phyloP scores from a whole-genome alignment of 2,797 vertebrate species.

The Acrossocheilus wenchowensis region DNA sequence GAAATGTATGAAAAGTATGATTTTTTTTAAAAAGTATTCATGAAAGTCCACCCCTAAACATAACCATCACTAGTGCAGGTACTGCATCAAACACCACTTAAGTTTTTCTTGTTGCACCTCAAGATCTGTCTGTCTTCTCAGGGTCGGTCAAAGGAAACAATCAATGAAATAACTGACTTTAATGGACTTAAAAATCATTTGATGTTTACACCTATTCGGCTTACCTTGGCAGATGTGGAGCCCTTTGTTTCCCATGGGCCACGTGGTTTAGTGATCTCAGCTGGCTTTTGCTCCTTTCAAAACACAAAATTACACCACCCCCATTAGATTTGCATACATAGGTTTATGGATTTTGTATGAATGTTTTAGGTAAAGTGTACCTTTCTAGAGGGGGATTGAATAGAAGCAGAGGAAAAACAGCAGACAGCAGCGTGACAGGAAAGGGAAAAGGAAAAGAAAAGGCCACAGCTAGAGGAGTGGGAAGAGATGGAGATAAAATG shows the following conservation, averaged over 20 bases:
- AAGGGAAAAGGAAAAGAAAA: neutral
- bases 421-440: neutral
- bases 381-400: neutral
- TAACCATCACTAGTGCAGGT: neutral
- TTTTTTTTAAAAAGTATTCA: neutral
- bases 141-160: slow-evolving; percentile 10
- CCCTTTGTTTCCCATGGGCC: slow-evolving; percentile 93
- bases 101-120: slow-evolving; percentile 27
- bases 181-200: neutral
- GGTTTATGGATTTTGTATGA: neutral
- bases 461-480: neutral
- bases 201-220: neutral
- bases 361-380: neutral
- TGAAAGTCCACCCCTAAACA: neutral
- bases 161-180: neutral
- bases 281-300: slow-evolving; percentile 87
- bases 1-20: neutral
- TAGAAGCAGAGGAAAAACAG: slow-evolving; percentile 1
- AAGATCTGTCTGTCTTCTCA: slow-evolving; percentile 15
- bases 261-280: slow-evolving; percentile 87
- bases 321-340: neutral
- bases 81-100: slow-evolving; percentile 10
- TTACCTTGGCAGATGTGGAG: slow-evolving; percentile 80
- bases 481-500: neutral
- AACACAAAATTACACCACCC: slow-evolving; percentile 27